A percentile compares a stretch with the other conserved stretches of the same genome.
Conservation (phyloP, 2,888 invertebrate species). For the Drosophila yooni region DNA sequence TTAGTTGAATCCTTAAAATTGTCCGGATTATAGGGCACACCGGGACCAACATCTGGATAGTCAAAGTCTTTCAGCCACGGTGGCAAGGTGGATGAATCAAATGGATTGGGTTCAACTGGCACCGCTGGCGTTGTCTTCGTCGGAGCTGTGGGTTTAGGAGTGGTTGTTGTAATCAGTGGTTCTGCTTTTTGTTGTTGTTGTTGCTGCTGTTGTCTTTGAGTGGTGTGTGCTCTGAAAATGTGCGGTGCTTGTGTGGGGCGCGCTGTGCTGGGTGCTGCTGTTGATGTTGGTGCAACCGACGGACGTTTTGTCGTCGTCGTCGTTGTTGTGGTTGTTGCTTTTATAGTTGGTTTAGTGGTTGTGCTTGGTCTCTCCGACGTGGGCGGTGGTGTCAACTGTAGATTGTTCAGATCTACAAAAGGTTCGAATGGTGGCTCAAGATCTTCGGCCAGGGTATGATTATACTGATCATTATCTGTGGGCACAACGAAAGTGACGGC, state of each 20-base stretch:
- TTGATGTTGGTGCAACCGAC: slow-evolving; percentile 5
- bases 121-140: slow-evolving; percentile 47
- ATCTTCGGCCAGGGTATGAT: slow-evolving; percentile 76
- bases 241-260: slow-evolving; percentile 49
- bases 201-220: slow-evolving; percentile 45
- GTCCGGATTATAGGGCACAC: slow-evolving; percentile 79
- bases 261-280: slow-evolving; percentile 33
- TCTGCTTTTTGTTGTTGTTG: slow-evolving; percentile 44
- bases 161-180: slow-evolving; percentile 43
- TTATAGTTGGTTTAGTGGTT: slow-evolving; percentile 20
- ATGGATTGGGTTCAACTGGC: slow-evolving; percentile 62
- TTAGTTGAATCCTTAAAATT: slow-evolving; percentile 45
- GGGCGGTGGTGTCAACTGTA: slow-evolving; percentile 73
- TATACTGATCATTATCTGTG: slow-evolving; percentile 81
- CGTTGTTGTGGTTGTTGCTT: slow-evolving; percentile 48
- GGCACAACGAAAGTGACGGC: slow-evolving; percentile 82
- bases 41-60: slow-evolving; percentile 83
- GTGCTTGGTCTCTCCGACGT: slow-evolving; percentile 23
- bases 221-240: slow-evolving; percentile 41
- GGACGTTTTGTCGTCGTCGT: slow-evolving; percentile 57
- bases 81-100: slow-evolving; percentile 81
- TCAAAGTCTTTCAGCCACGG: slow-evolving; percentile 82
- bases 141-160: slow-evolving; percentile 53
- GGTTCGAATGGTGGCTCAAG: slow-evolving; percentile 83
- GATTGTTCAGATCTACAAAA: slow-evolving; percentile 74